Percentiles rank a stretch among this genome's conserved stretches.
Evolutionary conservation across 2,888 invertebrate genomes (phyloP).

Genomic region (Zonitis immaculata): DNA sequence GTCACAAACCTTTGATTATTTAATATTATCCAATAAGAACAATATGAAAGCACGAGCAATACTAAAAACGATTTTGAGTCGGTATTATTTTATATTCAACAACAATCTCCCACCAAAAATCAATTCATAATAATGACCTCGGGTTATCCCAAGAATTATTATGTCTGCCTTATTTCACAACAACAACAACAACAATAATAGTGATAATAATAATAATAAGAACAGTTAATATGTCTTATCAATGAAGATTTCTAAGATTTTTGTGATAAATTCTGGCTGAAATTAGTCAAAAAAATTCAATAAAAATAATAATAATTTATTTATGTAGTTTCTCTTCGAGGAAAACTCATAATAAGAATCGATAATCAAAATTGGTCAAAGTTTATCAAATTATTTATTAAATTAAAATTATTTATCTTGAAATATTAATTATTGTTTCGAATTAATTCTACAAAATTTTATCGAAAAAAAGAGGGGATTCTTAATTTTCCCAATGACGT

Average conservation of each 20-base stretch:
- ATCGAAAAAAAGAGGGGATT: neutral
- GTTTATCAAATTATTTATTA: neutral
- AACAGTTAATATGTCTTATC: no score
- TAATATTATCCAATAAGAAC: neutral
- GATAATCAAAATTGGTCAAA: neutral
- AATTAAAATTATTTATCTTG: neutral
- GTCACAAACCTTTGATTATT: neutral
- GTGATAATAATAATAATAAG: no score
- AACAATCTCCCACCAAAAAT: slow-evolving; percentile 16
- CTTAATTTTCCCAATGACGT: neutral
- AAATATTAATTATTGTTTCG: neutral
- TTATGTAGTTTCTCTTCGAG: neutral
- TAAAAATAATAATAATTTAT: no score
- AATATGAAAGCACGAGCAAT: neutral
- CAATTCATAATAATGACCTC: slow-evolving; percentile 16
- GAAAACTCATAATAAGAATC: neutral
- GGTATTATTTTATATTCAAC: slow-evolving; percentile 22
- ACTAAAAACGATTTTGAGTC: slow-evolving; percentile 10
- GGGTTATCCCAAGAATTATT: slow-evolving; percentile 15
- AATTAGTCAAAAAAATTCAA: neutral
- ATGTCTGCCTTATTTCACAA: no score
- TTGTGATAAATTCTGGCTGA: neutral
- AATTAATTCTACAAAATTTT: neutral
- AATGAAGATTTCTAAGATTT: neutral
- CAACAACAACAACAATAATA: no score